Percentiles rank a stretch among this genome's conserved stretches.
Evolutionary conservation across 2,797 vertebrate species (phyloP).

Genomic region (Pantherophis alleghaniensis): DNA sequence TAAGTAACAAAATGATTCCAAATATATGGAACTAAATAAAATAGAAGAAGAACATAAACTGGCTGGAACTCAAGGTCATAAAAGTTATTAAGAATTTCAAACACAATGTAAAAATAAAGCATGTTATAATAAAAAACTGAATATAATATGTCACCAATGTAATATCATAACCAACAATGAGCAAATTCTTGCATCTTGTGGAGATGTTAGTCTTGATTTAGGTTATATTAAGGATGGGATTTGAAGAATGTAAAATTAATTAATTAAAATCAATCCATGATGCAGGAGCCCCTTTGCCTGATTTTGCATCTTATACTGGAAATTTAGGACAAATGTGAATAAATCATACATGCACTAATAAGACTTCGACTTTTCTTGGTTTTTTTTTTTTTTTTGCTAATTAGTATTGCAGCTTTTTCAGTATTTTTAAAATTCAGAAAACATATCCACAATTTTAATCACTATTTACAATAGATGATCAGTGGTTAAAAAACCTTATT

Average conservation of each 20-base stretch:
- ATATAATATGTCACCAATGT: background rate
- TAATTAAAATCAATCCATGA: background rate
- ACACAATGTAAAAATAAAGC: background rate
- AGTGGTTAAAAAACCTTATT: conserved; percentile 7
- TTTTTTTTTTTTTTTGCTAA: background rate
- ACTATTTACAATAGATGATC: background rate
- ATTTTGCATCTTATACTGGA: background rate
- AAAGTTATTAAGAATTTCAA: background rate
- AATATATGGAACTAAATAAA: background rate
- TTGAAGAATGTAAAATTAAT: background rate
- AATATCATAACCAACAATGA: background rate
- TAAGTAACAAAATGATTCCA: background rate
- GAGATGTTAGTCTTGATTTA: no score
- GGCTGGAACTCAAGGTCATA: background rate
- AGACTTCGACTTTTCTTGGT: background rate
- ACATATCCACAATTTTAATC: conserved; percentile 6
- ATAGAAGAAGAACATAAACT: background rate
- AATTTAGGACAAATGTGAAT: background rate
- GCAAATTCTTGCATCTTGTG: no score
- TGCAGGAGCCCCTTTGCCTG: background rate
- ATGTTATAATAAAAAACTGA: background rate
- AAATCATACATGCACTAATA: conserved; percentile 5
- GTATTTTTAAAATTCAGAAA: background rate
- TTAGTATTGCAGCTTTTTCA: conserved; percentile 11
- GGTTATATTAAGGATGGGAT: background rate